Base-by-base conservation (phyloP, 1,140 invertebrate species). In the Papilio polyxenes region DNA sequence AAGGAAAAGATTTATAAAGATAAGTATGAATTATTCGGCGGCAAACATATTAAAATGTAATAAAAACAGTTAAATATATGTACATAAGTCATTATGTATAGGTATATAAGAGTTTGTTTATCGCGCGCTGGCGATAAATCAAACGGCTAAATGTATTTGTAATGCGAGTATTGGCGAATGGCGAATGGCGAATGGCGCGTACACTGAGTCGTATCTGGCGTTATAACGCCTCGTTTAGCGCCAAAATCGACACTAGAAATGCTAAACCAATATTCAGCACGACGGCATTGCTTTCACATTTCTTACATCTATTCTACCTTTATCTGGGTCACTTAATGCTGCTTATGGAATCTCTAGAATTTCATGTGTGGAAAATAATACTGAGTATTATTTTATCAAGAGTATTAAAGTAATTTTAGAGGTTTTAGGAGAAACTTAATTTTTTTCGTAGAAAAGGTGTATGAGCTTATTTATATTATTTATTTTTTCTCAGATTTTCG, bases 141-240 rank as follows among this genome's bases (percentile, higher is more conserved):
- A 72, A 72, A 72, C 31, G 6, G 65, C 65, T 72, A 72, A 72
- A 72, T 72, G 65, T 72, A 72, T 72, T 72, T 72, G 56, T 37
- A 72, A 72, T 72, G 62, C 9, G 20, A 31, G 23, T 11, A 2
- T 31, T 4, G 10, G 20, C 20, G 51, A 17, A 23, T 31, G 10
- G 20, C 20, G 23, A 31, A 31, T 4, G 10, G 20, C 20, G 51
- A 17, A 23, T 31, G 10, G 20, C 20, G 23, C 65, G 31, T 15
- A 72, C 65, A 13, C 37, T 37, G 6, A 31, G 10, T 20, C 62
- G 23, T 65, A 65, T 65, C 62, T 65, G 62, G 65, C 65, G 31
- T 72, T 72, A 72, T 72, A 31, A 72, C 65, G 13, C 5, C 23
- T 72, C 65, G 31, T 72, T 72, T 37, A 37, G 31, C 10, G 9